Evolutionary conservation across 1,140 invertebrate genomes (phyloP).

Genomic region (Ips nitidus): DNA sequence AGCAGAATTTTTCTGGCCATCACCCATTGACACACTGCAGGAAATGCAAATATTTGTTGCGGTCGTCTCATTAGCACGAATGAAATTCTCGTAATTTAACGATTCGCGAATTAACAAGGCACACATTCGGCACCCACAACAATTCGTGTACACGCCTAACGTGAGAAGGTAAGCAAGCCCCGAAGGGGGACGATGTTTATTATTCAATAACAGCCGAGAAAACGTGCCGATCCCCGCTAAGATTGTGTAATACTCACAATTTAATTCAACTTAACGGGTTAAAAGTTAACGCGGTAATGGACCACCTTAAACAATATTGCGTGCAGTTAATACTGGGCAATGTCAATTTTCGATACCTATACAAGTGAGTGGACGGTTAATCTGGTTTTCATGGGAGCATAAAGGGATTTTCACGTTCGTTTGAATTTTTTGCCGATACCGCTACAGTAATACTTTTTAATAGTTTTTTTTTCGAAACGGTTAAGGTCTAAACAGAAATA

Average conservation of each 20-base stretch:
- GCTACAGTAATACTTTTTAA: neutral
- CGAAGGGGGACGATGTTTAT: slow-evolving; percentile 1
- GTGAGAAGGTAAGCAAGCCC: slow-evolving; percentile 4
- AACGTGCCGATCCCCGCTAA: slow-evolving; percentile 3
- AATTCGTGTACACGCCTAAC: neutral
- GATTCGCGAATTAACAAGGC: neutral
- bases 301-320: neutral
- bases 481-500: slow-evolving; percentile 3
- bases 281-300: neutral
- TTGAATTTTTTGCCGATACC: neutral
- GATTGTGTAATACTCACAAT: slow-evolving; percentile 1
- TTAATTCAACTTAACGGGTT: slow-evolving; percentile 6
- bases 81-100: too few relatives aligned
- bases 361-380: neutral
- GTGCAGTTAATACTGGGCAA: neutral
- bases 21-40: too few relatives aligned
- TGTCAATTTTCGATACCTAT: neutral
- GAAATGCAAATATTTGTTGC: too few relatives aligned
- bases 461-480: neutral
- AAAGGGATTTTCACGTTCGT: too few relatives aligned
- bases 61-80: too few relatives aligned
- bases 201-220: slow-evolving; percentile 12
- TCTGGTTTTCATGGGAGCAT: too few relatives aligned
- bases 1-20: too few relatives aligned
- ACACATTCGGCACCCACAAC: neutral